These are phyloP conservation scores for Mycalesis mineus DNA, from an alignment of 2,888 invertebrate species.

Conservation along the genomic window DNA sequence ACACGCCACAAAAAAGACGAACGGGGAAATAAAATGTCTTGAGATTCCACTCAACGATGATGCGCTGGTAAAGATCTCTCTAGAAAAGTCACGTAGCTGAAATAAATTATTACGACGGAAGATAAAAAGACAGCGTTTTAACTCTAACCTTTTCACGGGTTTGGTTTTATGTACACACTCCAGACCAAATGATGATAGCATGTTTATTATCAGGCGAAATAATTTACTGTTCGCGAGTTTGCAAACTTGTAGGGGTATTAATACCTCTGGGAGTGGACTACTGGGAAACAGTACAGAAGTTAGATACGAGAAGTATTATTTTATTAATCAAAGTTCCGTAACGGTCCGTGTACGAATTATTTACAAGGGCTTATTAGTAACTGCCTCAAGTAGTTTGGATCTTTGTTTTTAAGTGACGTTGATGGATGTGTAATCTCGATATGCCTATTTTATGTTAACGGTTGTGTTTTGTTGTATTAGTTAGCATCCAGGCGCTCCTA, in stretches of 20 bases:
- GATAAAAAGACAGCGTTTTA: not conserved
- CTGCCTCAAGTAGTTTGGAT: not conserved
- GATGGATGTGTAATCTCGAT: not conserved
- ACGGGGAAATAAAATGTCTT: not conserved
- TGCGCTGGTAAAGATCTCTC: not conserved
- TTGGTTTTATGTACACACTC: not conserved
- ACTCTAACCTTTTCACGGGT: not conserved
- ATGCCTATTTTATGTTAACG: too few relatives aligned
- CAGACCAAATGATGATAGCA: not conserved
- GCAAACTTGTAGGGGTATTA: not conserved
- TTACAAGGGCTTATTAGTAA: not conserved
- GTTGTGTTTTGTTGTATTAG: too few relatives aligned
- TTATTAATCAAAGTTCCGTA: not conserved
- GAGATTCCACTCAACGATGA: not conserved
- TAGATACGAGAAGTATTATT: not conserved
- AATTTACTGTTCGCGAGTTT: not conserved
- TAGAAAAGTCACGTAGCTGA: not conserved
- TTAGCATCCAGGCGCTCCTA: too few relatives aligned
- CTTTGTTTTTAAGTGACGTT: not conserved
- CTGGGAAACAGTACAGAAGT: not conserved
- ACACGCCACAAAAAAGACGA: not conserved
- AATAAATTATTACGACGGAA: constrained; percentile 1
- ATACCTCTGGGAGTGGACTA: not conserved
- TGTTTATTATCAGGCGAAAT: not conserved
- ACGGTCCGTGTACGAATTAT: not conserved